Conservation (phyloP, 2,113 vertebrate species). For the western clawed frog (Xenopus tropicalis) region DNA sequence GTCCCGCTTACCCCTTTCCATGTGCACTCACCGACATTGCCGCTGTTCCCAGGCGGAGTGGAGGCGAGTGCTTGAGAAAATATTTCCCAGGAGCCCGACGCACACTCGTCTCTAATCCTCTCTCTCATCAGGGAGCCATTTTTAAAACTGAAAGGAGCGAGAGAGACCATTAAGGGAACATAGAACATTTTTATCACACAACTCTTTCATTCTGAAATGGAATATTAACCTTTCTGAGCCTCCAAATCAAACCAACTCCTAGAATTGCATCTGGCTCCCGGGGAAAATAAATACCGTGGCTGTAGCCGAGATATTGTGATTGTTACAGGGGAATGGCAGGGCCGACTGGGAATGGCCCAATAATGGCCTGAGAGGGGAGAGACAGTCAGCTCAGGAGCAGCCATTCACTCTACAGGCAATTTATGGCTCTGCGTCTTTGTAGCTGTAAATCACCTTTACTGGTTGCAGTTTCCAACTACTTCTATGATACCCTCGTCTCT, state of each 20-base stretch:
- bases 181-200: not conserved
- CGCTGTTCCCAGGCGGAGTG: constrained; percentile 78
- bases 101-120: constrained; percentile 74
- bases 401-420: not conserved
- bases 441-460: constrained; percentile 8
- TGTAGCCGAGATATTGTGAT: constrained; percentile 15
- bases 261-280: constrained; percentile 23
- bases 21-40: constrained; percentile 76
- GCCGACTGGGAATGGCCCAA: not conserved
- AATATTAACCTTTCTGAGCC: constrained; percentile 22
- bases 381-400: not conserved
- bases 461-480: not conserved
- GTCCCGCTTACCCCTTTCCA: no score
- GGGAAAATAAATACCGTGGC: constrained; percentile 7
- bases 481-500: no score
- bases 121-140: constrained; percentile 93
- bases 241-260: not conserved
- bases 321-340: constrained; percentile 10
- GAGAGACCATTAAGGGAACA: not conserved
- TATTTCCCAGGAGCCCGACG: constrained; percentile 80
- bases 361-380: not conserved
- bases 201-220: not conserved
- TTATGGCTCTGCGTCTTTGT: not conserved
- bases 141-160: constrained; percentile 77
- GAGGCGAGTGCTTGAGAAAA: constrained; percentile 75